Evolutionary conservation across 2,888 invertebrate genomes (phyloP).

Genomic region (Eupithecia exiguata): DNA sequence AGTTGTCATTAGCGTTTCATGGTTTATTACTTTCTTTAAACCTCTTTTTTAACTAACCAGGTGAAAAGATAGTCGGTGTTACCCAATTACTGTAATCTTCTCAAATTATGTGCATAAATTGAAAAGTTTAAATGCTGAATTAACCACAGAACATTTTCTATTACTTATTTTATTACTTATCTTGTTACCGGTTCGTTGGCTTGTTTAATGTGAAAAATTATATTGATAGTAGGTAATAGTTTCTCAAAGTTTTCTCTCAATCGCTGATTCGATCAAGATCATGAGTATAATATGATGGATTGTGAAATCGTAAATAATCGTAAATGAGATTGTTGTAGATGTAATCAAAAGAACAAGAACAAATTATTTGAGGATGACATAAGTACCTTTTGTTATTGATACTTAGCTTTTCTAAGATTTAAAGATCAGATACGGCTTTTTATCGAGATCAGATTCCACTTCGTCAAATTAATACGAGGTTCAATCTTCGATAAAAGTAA

Average conservation of each 20-base stretch:
- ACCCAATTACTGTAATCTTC: constrained; percentile 18
- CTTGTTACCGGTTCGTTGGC: constrained; percentile 14
- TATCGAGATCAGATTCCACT: too few relatives aligned
- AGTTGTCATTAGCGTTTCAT: background rate
- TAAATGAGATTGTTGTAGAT: background rate
- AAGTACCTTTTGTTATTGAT: background rate
- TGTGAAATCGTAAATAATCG: constrained; percentile 33
- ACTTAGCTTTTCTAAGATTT: background rate
- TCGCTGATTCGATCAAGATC: constrained; percentile 5
- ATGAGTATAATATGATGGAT: constrained; percentile 20
- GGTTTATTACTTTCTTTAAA: background rate
- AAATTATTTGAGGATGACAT: background rate
- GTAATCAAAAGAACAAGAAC: background rate
- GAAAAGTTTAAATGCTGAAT: constrained; percentile 16
- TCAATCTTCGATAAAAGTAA: too few relatives aligned
- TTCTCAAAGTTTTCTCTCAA: background rate
- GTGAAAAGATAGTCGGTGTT: constrained; percentile 4
- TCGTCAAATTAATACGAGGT: too few relatives aligned
- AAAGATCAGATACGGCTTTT: background rate
- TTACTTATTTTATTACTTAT: constrained; percentile 3
- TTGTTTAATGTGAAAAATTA: constrained; percentile 8
- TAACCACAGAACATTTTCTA: constrained; percentile 16
- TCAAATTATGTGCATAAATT: constrained; percentile 25
- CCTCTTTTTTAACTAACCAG: background rate
- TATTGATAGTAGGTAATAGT: constrained; percentile 7